Evolutionary conservation across 2,113 vertebrate genomes (phyloP), one percentile per base, ranked within the genome.

Genomic region (Macquaria ambigua): DNA sequence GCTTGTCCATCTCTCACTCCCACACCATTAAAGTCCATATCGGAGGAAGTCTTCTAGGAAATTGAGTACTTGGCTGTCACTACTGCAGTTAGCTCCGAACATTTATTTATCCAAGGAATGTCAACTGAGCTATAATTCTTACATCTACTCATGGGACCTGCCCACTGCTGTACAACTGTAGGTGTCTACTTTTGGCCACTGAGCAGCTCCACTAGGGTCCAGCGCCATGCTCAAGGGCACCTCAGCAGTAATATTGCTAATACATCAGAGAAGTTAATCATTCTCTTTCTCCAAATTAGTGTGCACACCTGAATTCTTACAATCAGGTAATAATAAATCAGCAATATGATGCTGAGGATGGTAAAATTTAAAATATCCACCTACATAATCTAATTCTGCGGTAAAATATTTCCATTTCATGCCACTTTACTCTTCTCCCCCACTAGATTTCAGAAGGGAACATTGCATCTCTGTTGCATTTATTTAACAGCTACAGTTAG

Each of bases 1-100:
- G 67, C 73, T 88, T 79, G 79, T 90, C 88, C 73, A 79, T 86
- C 70, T 83, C 79, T 90, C 75, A 43, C 67, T 91, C 73, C 71
- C 86, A 89, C 79, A 50, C 78, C 48, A 81, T 73, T 87, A 81
- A 86, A 81, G 84, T 79, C 77, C 53, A 81, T 34, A 86, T 83
- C 67, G 77, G 64, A 83, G 48, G 74, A 64, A 39, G 74, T 82
- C 74, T 87, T 87, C 50, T 63, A 61, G 50, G 81, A 86, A 83
- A 78, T 21, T 18, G 37, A 79, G 46, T 56, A 23, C 25, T 88
- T 85, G 79, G 85, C 75, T 64, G 53, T 79, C 64, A 59, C 61
- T 68, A 25, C 74, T 14, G 14, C 68, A 62, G 11, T 84, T 77
- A 23, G 15, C 53, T 46, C 21, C 18, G 25, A 79, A 61, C 74